Evolutionary conservation across 2,888 invertebrate species (phyloP), one percentile per base, ranked within the genome.

Genomic region (Archips crataeganus): DNA sequence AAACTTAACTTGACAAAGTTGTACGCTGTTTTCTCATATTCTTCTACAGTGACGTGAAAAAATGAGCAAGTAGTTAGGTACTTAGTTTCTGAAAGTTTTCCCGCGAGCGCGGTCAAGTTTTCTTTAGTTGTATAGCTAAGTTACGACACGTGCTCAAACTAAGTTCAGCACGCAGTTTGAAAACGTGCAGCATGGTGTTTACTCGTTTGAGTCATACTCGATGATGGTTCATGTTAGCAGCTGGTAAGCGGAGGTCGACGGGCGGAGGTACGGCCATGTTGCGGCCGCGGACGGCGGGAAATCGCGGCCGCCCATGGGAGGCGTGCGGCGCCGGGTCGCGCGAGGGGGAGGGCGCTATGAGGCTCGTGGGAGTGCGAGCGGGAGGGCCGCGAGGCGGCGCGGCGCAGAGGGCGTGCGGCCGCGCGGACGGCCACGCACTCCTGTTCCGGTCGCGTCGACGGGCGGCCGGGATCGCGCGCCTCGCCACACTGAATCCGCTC

Each of bases 261-360:
- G 85, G 85, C 83, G 83, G 84, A 82, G 85, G 63, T 63, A 89
- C 93, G 92, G 93, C 94, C 93, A 93, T 93, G 91, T 93, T 93
- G 91, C 85, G 88, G 88, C 88, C 84, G 81, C 88, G 87, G 86
- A 89, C 91, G 88, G 92, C 91, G 92, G 92, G 91, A 93, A 93
- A 93, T 87, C 92, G 92, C 93, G 88, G 94, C 93, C 94, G 93
- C 93, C 94, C 93, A 94, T 92, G 92, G 93, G 92, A 93, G 94
- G 94, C 92, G 93, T 89, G 87, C 90, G 90, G 86, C 91, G 87
- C 86, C 86, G 81, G 81, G 84, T 81, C 80, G 88, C 75, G 82
- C 71, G 88, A 93, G 84, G 78, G 85, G 90, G 91, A 93, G 81
- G 83, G 85, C 77, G 81, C 78, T 80, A 90, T 80, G 82, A 75